These are phyloP conservation scores for Recurvirostra avosetta DNA, from an alignment of 2,113 vertebrate genomes.

Conservation along the genomic window DNA sequence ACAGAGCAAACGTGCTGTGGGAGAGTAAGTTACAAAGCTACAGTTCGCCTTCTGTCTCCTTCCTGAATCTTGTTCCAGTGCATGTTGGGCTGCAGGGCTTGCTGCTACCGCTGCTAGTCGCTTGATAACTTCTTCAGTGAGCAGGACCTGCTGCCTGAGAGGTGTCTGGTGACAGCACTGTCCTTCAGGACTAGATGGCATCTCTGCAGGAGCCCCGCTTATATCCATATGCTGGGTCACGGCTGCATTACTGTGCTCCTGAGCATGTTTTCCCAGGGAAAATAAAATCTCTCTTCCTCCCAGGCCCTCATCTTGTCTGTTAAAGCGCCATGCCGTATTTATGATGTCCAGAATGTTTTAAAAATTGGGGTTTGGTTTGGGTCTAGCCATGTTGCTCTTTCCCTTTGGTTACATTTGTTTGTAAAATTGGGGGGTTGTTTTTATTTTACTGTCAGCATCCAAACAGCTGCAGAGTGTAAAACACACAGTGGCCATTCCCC, in stretches of 20 bases:
- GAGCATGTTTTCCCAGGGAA: background rate
- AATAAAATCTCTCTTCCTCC: background rate
- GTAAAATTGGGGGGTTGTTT: background rate
- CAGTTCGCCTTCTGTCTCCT: fast-evolving
- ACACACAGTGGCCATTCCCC: background rate
- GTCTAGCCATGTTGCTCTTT: background rate
- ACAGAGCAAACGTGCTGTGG: background rate
- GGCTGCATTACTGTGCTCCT: background rate
- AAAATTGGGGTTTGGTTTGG: background rate
- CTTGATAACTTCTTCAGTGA: fast-evolving
- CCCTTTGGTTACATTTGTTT: fast-evolving
- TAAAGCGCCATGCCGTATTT: fast-evolving
- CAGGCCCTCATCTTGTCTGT: background rate
- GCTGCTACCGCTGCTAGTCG: background rate
- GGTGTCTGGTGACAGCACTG: background rate
- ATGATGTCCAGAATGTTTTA: background rate
- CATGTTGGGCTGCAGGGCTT: background rate
- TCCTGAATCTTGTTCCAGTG: background rate
- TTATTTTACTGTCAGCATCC: background rate
- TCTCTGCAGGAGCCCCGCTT: background rate
- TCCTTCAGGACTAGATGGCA: background rate
- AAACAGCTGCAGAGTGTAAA: background rate
- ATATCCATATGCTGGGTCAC: fast-evolving
- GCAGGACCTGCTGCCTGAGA: background rate
- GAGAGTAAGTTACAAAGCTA: background rate